A percentile compares a stretch with the other conserved stretches of the same genome.
Conservation (phyloP, 1,140 invertebrate species). For the Venturia canescens region DNA sequence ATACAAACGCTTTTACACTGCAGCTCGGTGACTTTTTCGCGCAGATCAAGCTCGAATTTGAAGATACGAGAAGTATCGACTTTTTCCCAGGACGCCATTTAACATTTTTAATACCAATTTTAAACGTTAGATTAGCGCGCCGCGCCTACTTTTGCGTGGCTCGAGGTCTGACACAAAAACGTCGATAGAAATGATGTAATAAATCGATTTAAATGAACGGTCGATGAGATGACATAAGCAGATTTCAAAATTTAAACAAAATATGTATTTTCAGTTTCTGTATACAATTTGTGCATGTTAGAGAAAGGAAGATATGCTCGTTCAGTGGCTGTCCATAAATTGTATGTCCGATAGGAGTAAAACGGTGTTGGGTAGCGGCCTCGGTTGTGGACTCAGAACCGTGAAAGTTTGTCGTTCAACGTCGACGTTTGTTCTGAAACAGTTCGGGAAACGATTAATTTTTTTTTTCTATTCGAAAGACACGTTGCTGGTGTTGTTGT, state of each 20-base stretch:
- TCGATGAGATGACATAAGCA: too few relatives aligned
- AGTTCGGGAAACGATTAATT: constrained; percentile 50
- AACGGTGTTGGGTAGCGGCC: constrained; percentile 91
- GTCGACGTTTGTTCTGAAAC: constrained; percentile 91
- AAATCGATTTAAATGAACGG: too few relatives aligned
- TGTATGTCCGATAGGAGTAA: constrained; percentile 89
- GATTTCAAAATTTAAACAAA: not conserved
- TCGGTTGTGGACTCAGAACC: constrained; percentile 93
- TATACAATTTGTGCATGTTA: too few relatives aligned
- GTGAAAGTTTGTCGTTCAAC: constrained; percentile 91
- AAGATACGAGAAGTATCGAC: constrained; percentile 47
- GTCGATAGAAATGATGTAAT: not conserved
- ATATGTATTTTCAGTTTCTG: not conserved
- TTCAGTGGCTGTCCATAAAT: constrained; percentile 91
- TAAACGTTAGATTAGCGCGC: not conserved
- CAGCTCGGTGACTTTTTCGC: constrained; percentile 61
- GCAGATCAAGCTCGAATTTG: constrained; percentile 60
- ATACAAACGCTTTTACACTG: constrained; percentile 58
- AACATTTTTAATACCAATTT: constrained; percentile 1
- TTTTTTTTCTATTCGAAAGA: too few relatives aligned
- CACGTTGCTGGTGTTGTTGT: too few relatives aligned
- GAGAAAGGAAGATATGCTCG: too few relatives aligned
- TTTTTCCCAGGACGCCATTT: constrained; percentile 18
- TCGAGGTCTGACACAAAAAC: too few relatives aligned
- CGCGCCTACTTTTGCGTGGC: too few relatives aligned